Evolutionary conservation across 2,797 vertebrate genomes (phyloP).

Genomic region (Rhinogobio ventralis): DNA sequence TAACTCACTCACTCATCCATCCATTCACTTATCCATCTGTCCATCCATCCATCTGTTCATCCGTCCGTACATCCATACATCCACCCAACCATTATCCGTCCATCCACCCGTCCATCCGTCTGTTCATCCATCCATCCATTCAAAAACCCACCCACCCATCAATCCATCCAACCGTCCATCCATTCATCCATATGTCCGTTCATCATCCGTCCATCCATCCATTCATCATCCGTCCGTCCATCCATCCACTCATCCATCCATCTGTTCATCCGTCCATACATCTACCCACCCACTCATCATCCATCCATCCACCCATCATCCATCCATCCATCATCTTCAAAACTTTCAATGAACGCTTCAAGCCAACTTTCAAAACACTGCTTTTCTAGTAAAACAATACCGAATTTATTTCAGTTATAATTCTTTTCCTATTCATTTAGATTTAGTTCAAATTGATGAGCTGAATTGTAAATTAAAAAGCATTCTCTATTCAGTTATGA

Average conservation of each 20-base stretch:
- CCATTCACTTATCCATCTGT: background rate
- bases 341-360: too few relatives aligned
- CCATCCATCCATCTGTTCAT: too few relatives aligned
- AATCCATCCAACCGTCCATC: background rate
- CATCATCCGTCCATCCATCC: too few relatives aligned
- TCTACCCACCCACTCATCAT: too few relatives aligned
- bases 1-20: background rate
- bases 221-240: too few relatives aligned
- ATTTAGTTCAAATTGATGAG: background rate
- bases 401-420: background rate
- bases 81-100: too few relatives aligned
- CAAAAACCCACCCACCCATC: accelerated
- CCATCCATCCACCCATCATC: too few relatives aligned
- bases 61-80: too few relatives aligned
- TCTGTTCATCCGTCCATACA: background rate
- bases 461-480: background rate
- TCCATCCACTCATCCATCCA: background rate
- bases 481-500: background rate
- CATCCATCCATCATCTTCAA: background rate
- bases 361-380: background rate
- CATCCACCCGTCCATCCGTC: background rate
- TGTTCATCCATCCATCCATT: accelerated
- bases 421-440: background rate
- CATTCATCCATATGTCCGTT: accelerated
- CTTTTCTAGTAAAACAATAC: background rate